Evolutionary conservation across 2,888 invertebrate species (phyloP).

Genomic region (Azorinus chamasolen): DNA sequence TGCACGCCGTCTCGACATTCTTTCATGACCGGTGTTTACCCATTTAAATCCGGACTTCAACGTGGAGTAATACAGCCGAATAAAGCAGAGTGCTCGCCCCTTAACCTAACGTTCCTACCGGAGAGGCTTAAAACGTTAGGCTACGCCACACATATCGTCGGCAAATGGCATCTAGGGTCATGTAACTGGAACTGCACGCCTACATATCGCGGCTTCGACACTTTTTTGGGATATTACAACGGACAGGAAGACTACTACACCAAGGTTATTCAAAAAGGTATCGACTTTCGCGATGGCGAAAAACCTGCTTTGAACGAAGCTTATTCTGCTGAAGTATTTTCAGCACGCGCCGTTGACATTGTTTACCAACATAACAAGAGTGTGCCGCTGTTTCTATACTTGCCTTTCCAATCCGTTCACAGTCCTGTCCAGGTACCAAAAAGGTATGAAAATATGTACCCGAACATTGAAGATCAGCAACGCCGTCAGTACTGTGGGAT

Average conservation of each 20-base stretch:
- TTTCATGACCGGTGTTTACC: slow-evolving; percentile 76
- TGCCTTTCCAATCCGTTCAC: slow-evolving; percentile 72
- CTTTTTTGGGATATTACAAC: slow-evolving; percentile 87
- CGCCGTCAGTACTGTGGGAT: slow-evolving; percentile 85
- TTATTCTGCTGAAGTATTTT: slow-evolving; percentile 50
- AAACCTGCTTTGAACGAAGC: slow-evolving; percentile 21
- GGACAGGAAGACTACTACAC: slow-evolving; percentile 83
- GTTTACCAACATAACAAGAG: slow-evolving; percentile 70
- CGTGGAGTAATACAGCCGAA: slow-evolving; percentile 73
- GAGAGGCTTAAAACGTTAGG: slow-evolving; percentile 75
- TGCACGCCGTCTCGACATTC: slow-evolving; percentile 85
- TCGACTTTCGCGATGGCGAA: slow-evolving; percentile 40
- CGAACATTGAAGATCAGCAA: slow-evolving; percentile 54
- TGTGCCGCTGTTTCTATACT: slow-evolving; percentile 77
- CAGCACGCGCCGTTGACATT: slow-evolving; percentile 67
- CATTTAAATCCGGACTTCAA: slow-evolving; percentile 75
- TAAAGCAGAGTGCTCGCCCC: slow-evolving; percentile 76
- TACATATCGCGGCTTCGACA: slow-evolving; percentile 86
- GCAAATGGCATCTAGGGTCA: slow-evolving; percentile 87
- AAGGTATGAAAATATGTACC: slow-evolving; percentile 66
- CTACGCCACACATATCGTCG: slow-evolving; percentile 81
- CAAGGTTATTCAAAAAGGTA: slow-evolving; percentile 57
- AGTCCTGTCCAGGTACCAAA: slow-evolving; percentile 71
- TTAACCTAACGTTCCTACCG: slow-evolving; percentile 74
- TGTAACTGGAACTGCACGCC: slow-evolving; percentile 86